Percentiles rank a stretch among this genome's conserved stretches.
These are phyloP conservation scores for Pyrrhosoma nymphula DNA, from an alignment of 2,888 invertebrate species.

Conservation along the genomic window DNA sequence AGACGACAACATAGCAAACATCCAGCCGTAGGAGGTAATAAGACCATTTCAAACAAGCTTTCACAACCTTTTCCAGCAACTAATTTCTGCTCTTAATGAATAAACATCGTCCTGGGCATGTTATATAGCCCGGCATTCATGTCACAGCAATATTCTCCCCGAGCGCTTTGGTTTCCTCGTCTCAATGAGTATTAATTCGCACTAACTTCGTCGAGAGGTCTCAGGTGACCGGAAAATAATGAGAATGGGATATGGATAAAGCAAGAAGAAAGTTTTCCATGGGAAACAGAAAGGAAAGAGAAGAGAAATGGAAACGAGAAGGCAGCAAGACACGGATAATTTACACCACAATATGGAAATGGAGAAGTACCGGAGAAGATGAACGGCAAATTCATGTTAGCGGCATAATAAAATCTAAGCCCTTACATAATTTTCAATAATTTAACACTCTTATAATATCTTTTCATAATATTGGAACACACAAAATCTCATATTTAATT, in stretches of 20 bases:
- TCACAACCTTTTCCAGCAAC: not conserved
- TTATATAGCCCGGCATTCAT: not conserved
- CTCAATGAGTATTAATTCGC: not conserved
- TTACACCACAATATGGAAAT: not conserved
- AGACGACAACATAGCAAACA: not conserved
- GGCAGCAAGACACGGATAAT: not conserved
- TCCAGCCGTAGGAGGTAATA: not conserved
- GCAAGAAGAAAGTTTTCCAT: not conserved
- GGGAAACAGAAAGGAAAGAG: not conserved
- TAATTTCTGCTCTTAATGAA: not conserved
- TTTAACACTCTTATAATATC: too few species aligned
- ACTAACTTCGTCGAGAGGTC: slow-evolving; percentile 5
- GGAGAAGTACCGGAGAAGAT: not conserved
- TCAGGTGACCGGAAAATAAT: not conserved
- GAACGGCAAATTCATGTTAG: not conserved
- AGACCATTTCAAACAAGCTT: not conserved
- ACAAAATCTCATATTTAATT: too few species aligned
- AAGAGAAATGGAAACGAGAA: not conserved
- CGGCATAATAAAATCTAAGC: too few species aligned
- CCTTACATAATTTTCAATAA: too few species aligned
- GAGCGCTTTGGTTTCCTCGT: not conserved
- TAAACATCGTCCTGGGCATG: not conserved
- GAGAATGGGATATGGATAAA: not conserved
- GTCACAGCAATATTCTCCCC: not conserved
- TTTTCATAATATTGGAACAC: too few species aligned